These are phyloP conservation scores for Anastatus disparis DNA, from an alignment of 1,140 invertebrate species.

Conservation along the genomic window DNA sequence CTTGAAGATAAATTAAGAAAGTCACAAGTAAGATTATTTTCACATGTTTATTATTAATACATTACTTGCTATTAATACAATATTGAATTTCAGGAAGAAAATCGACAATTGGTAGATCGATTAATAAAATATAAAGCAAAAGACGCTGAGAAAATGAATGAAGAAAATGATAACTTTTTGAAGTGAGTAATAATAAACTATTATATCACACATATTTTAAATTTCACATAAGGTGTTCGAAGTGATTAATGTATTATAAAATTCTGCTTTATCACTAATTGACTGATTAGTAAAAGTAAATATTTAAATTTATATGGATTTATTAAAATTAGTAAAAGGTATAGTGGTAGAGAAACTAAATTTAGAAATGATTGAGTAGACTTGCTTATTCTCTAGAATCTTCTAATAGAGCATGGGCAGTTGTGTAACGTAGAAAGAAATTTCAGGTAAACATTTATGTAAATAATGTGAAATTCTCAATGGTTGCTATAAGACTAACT, in stretches of 20 bases:
- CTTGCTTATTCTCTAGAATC: slow-evolving; percentile 10
- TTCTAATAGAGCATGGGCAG: slow-evolving; percentile 12
- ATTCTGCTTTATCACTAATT: slow-evolving; percentile 28
- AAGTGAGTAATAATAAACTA: slow-evolving; percentile 73
- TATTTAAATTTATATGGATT: background rate
- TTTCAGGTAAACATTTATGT: slow-evolving; percentile 6
- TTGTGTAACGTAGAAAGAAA: slow-evolving; percentile 10
- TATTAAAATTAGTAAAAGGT: slow-evolving; percentile 9
- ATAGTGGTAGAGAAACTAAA: background rate
- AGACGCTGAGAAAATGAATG: slow-evolving; percentile 94
- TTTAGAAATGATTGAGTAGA: slow-evolving; percentile 4
- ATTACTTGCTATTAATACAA: slow-evolving; percentile 10
- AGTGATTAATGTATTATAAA: background rate
- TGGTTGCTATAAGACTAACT: background rate
- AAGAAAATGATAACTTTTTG: slow-evolving; percentile 92
- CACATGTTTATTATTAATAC: background rate
- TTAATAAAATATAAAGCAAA: slow-evolving; percentile 91
- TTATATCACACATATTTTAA: background rate
- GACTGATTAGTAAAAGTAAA: background rate
- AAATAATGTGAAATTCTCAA: background rate
- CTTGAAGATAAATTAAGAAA: slow-evolving; percentile 91
- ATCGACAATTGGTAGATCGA: slow-evolving; percentile 85
- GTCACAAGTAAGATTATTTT: slow-evolving; percentile 72
- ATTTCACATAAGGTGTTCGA: background rate
- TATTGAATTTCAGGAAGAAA: slow-evolving; percentile 81